Percentiles rank a stretch among this genome's conserved stretches.
Evolutionary conservation across 1,140 invertebrate genomes (phyloP).

Genomic region (Aphaenogaster rudis): DNA sequence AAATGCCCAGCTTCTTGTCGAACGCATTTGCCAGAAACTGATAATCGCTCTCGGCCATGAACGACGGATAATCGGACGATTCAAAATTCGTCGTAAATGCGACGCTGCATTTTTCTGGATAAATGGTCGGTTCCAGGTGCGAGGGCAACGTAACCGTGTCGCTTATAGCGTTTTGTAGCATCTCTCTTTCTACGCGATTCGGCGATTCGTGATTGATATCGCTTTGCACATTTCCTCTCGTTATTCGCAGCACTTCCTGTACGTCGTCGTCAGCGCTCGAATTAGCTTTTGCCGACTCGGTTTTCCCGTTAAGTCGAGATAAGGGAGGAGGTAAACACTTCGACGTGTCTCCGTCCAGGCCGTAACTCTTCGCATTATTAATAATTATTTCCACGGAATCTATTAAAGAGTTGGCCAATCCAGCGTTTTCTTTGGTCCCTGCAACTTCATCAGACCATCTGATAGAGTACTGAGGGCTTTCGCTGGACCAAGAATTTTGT

Average conservation of each 20-base stretch:
- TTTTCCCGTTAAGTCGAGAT: background rate
- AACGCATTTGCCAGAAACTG: background rate
- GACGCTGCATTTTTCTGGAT: slow-evolving; percentile 2
- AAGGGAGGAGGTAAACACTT: background rate
- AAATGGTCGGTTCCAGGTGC: background rate
- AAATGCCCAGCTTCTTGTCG: slow-evolving; percentile 2
- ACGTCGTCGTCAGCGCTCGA: slow-evolving; percentile 64
- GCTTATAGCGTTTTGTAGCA: slow-evolving; percentile 48
- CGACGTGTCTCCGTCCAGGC: background rate
- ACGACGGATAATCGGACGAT: background rate
- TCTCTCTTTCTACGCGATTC: slow-evolving; percentile 67
- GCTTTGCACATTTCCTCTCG: slow-evolving; percentile 16
- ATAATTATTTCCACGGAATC: background rate
- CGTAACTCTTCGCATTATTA: slow-evolving; percentile 7
- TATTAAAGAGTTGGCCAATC: too few species aligned
- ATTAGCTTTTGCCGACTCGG: background rate
- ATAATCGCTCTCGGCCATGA: background rate
- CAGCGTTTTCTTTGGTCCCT: background rate
- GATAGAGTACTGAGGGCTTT: background rate
- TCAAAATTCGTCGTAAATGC: background rate
- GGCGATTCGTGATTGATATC: slow-evolving; percentile 75
- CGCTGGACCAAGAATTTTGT: background rate
- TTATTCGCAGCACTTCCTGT: slow-evolving; percentile 72
- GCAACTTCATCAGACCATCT: background rate
- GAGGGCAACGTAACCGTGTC: slow-evolving; percentile 16